Base-by-base conservation (phyloP, 2,888 invertebrate species). In the Tuberolachnus salignus region DNA sequence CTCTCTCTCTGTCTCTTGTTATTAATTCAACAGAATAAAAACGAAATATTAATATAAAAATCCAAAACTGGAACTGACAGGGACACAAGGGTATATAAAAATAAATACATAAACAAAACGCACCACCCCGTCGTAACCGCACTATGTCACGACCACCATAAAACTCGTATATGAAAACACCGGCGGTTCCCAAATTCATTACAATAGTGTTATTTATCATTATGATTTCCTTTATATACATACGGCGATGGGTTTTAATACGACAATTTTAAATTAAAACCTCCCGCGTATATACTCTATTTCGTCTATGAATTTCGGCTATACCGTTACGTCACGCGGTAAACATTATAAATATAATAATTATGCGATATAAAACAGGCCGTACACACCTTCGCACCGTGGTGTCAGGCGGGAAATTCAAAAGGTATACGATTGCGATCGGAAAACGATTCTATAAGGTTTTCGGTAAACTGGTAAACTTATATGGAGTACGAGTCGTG, bases 31-130 rank as follows among this genome's bases (percentile, higher is more conserved):
- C 69, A 23, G 59, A 57, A 69, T 78, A 67, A 67, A 66, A 75
- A 67, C 67, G 42, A 67, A 59, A 69, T 59, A 78, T 78, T 75
- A 78, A 67, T 67, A 69, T 69, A 61, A 67, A 78, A 78, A 69
- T 69, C 69, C 49, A 26, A 78, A 78, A 78, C 78, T 78, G 78
- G 59, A 78, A 78, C 69, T 78, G 78, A 78, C 78, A 67, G 63
- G 69, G 69, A 78, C 69, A 78, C 78, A 67, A 69, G 78, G 59
- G 78, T 61, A 59, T 34, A 67, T 78, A 78, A n/a, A n/a, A n/a
- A 78, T 78, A 78, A 78, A 78, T 34, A 34, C 34, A 34, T 66
- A 75, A 66, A 75, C 75, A 75, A 66, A 78, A 78, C 34, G 59
- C 34, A 53, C 11, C 34, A 53, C 11, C 59, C 21, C 26, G 19